Conservation (phyloP, 2,797 vertebrate species). For the Epinephelus malabaricus region DNA sequence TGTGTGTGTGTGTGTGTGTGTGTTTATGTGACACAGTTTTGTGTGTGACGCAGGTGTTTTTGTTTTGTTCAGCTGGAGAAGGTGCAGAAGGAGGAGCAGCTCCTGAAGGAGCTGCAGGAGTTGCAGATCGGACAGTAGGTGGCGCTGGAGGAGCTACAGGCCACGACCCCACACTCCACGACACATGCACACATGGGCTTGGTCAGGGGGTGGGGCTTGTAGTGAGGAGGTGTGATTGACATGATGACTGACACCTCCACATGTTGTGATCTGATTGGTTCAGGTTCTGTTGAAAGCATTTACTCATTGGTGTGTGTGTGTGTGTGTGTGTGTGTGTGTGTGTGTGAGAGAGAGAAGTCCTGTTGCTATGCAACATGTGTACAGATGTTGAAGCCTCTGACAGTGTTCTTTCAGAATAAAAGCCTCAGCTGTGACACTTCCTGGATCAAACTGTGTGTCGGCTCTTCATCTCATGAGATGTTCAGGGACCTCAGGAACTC, state of each 20-base stretch:
- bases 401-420: conserved; percentile 65
- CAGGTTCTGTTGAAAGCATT: too few relatives aligned
- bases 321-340: background rate
- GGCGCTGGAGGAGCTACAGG: background rate
- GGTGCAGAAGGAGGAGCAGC: conserved; percentile 92
- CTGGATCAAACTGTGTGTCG: too few relatives aligned
- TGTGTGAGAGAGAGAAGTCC: background rate
- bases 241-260: too few relatives aligned
- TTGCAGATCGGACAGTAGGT: conserved; percentile 87
- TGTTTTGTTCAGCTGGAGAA: conserved; percentile 90
- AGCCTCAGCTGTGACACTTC: conserved; percentile 10
- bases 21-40: too few relatives aligned
- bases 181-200: background rate
- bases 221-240: too few relatives aligned
- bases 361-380: conserved; percentile 67
- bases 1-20: too few relatives aligned
- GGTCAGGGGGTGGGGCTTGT: too few relatives aligned
- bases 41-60: background rate
- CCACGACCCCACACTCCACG: background rate
- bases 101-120: conserved; percentile 92
- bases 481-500: too few relatives aligned
- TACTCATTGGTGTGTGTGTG: too few relatives aligned
- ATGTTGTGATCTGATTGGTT: too few relatives aligned
- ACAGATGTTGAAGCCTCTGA: conserved; percentile 27
- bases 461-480: too few relatives aligned